These are phyloP conservation scores for Saxicola maurus DNA, from an alignment of 2,797 vertebrate species.

Conservation along the genomic window DNA sequence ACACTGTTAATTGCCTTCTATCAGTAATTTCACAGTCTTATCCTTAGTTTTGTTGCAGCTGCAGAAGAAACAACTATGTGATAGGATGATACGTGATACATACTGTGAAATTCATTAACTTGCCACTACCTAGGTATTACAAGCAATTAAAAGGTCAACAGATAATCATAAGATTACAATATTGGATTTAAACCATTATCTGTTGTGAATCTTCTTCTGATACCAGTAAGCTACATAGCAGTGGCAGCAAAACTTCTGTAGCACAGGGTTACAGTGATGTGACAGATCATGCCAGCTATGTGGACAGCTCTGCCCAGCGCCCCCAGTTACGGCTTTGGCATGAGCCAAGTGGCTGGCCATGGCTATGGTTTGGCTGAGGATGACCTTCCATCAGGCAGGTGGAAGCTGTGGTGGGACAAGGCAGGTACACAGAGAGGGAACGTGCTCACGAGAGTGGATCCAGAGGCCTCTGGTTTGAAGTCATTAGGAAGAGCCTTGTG, in stretches of 20 bases:
- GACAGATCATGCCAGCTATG: fast-evolving
- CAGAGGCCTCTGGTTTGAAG: background rate
- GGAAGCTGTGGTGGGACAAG: background rate
- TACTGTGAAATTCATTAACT: slow-evolving; percentile 18
- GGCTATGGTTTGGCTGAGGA: background rate
- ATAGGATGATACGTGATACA: fast-evolving
- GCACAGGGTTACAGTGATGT: fast-evolving
- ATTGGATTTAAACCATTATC: background rate
- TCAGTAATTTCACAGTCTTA: background rate
- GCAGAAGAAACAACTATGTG: background rate
- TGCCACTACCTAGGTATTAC: background rate
- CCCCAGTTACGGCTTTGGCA: background rate
- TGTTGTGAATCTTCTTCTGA: background rate
- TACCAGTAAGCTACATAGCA: background rate
- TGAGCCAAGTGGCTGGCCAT: fast-evolving
- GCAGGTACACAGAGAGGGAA: background rate
- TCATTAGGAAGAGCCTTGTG: background rate
- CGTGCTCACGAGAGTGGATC: background rate
- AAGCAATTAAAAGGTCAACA: slow-evolving; percentile 4
- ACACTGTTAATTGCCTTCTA: background rate
- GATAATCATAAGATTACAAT: background rate
- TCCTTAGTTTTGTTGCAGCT: background rate
- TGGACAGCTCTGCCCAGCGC: fast-evolving
- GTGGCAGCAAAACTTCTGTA: background rate
- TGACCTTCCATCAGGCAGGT: background rate